These are phyloP conservation scores for Papilio demoleus DNA, from an alignment of 2,888 invertebrate species.

Conservation along the genomic window DNA sequence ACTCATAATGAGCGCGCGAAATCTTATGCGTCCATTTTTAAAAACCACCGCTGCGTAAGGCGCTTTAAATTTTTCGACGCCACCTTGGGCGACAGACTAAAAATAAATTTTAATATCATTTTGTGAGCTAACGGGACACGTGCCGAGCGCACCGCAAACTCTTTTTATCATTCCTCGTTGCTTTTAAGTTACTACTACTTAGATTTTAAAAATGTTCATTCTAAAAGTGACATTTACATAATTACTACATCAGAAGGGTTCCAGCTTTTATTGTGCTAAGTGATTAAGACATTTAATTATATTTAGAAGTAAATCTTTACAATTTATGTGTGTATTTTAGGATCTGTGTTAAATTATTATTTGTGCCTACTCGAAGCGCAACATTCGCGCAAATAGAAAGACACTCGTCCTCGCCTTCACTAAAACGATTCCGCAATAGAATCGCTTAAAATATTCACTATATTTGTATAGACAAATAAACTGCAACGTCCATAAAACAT, in stretches of 20 bases:
- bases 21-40: conserved; percentile 29
- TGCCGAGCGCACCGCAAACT: conserved; percentile 25
- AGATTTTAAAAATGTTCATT: conserved; percentile 10
- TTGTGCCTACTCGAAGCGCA: conserved; percentile 7
- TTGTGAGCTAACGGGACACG: conserved; percentile 36
- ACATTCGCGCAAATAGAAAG: conserved; percentile 4
- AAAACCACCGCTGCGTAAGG: conserved; percentile 26
- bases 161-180: conserved; percentile 20
- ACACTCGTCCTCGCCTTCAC: conserved; percentile 23
- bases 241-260: too few relatives aligned
- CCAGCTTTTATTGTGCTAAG: neutral
- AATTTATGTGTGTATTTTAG: neutral
- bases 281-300: neutral
- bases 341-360: neutral
- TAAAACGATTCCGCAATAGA: conserved; percentile 6
- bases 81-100: conserved; percentile 37
- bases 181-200: conserved; percentile 12
- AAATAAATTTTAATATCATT: conserved; percentile 40
- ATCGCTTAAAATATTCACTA: conserved; percentile 1
- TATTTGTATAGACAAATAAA: conserved; percentile 6
- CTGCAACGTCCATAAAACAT: neutral
- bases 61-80: conserved; percentile 26
- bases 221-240: neutral
- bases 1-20: conserved; percentile 27
- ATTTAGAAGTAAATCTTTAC: neutral